phyloP scores from a whole-genome alignment of 2,113 vertebrate species.

The Ivindomyrus marchei region DNA sequence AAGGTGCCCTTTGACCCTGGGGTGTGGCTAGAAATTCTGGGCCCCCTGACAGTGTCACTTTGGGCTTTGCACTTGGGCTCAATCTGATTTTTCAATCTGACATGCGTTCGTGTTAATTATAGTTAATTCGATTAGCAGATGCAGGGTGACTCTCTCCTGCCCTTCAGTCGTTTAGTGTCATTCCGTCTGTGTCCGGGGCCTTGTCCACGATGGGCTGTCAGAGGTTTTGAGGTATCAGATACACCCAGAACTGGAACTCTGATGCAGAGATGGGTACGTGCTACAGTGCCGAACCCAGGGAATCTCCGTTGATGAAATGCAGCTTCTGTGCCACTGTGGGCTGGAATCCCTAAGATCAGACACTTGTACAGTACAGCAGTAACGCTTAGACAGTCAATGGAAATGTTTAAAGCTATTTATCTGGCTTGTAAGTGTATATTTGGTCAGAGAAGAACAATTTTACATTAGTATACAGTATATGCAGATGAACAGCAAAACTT shows the following conservation, averaged over 20 bases:
- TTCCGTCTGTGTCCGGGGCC: neutral
- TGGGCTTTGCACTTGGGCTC: neutral
- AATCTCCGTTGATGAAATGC: neutral
- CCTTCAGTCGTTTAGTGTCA: neutral
- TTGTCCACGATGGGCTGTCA: neutral
- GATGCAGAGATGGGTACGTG: neutral
- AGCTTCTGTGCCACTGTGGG: neutral
- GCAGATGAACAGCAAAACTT: neutral
- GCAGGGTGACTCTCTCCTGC: neutral
- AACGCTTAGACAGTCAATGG: no score
- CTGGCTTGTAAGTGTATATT: neutral
- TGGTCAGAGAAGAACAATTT: neutral
- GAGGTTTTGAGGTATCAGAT: neutral
- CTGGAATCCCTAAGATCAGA: neutral
- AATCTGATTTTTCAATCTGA: neutral
- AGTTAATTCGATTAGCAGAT: neutral
- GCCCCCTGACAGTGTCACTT: neutral
- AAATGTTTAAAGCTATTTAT: no score
- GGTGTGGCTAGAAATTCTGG: neutral
- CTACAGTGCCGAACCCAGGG: neutral
- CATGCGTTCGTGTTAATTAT: neutral
- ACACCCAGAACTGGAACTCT: neutral
- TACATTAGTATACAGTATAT: neutral
- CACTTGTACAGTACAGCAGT: neutral
- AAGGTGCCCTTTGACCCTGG: neutral